These are phyloP conservation scores for Microtus oregoni DNA, from an alignment of 2,113 vertebrate species.

Conservation along the genomic window DNA sequence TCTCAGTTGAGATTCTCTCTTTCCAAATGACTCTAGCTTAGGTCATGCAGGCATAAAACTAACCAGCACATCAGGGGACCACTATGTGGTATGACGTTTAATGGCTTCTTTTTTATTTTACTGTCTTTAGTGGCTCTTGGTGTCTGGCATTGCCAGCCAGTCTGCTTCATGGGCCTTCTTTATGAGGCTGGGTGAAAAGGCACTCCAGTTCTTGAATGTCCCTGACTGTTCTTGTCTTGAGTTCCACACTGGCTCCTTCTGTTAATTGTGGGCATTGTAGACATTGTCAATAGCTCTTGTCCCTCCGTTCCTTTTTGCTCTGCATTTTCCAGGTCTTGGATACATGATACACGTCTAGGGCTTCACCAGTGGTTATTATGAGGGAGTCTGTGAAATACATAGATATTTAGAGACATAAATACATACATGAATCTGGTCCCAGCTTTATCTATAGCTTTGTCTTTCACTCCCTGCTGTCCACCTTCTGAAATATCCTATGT, in stretches of 20 bases:
- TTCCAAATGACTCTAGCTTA: background rate
- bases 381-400: background rate
- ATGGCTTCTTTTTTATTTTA: background rate
- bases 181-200: rapidly evolving
- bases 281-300: background rate
- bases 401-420: background rate
- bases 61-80: background rate
- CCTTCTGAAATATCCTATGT: background rate
- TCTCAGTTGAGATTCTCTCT: background rate
- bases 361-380: background rate
- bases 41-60: background rate
- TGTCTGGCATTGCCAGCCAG: background rate
- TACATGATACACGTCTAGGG: background rate
- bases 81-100: background rate
- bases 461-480: background rate
- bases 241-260: no score
- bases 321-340: background rate
- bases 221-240: background rate
- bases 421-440: background rate
- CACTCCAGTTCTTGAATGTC: background rate
- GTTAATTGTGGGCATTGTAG: background rate
- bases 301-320: background rate
- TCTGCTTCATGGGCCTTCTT: background rate
- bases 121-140: background rate
- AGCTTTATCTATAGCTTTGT: background rate